Percentiles rank a stretch among this genome's conserved stretches.
These are phyloP conservation scores for Globodera ellingtonae DNA, from an alignment of 1,140 invertebrate species.

Conservation along the genomic window DNA sequence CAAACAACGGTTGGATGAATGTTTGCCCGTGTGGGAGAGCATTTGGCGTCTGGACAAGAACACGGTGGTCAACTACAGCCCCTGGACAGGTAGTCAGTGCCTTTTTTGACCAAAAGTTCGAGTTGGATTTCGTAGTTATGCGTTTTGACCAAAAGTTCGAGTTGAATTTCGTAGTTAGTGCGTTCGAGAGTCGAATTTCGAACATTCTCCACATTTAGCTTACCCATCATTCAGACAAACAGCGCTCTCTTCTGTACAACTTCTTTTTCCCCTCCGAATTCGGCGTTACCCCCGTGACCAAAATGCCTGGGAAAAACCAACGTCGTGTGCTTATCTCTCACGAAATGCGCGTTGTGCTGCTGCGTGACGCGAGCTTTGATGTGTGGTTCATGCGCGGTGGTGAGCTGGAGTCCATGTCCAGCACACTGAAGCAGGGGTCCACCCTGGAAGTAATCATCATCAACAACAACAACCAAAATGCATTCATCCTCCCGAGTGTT, in stretches of 20 bases:
- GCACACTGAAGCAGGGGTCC: conserved; percentile 55
- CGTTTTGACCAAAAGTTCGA: no score
- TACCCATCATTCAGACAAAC: conserved; percentile 73
- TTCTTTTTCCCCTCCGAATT: conserved; percentile 92
- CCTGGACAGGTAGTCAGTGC: conserved; percentile 76
- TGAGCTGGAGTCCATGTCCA: conserved; percentile 60
- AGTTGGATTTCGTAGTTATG: no score
- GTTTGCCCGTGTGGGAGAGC: conserved; percentile 59
- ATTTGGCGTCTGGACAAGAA: conserved; percentile 75
- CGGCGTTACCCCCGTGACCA: conserved; percentile 64
- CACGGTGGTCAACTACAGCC: conserved; percentile 95
- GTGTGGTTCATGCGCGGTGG: conserved; percentile 63
- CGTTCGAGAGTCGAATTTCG: background rate
- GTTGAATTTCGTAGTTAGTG: no score
- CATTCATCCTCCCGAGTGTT: no score
- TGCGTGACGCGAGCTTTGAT: conserved; percentile 59
- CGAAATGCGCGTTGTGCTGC: conserved; percentile 48
- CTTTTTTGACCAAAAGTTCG: no score
- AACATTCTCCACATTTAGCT: background rate
- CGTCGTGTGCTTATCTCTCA: conserved; percentile 52
- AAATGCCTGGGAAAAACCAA: conserved; percentile 58
- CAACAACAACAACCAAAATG: background rate
- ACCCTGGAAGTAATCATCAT: conserved; percentile 47
- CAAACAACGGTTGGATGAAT: conserved; percentile 33
- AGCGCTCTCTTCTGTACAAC: conserved; percentile 89